phyloP scores from a whole-genome alignment of 2,888 invertebrate genomes.

The Gibbula magus region DNA sequence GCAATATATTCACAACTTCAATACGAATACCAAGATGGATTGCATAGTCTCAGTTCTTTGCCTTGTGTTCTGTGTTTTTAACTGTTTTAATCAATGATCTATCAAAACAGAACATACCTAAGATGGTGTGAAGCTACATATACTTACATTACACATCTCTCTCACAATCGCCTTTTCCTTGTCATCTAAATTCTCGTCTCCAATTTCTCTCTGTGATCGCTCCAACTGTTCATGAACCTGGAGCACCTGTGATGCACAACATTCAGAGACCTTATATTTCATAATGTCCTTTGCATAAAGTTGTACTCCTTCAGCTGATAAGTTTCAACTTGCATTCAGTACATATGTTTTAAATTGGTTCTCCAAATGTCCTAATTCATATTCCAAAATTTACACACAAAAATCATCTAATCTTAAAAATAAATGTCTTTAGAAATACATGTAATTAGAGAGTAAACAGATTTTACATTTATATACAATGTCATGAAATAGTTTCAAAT shows the following conservation, averaged over 20 bases:
- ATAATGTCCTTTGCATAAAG: too few relatives aligned
- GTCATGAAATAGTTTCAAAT: too few relatives aligned
- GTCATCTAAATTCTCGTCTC: conserved; percentile 76
- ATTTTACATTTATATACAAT: too few relatives aligned
- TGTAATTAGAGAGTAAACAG: too few relatives aligned
- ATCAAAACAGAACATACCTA: not conserved
- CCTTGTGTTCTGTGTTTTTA: not conserved
- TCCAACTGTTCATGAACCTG: conserved; percentile 92
- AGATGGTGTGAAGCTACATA: conserved; percentile 74
- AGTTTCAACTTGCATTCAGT: too few relatives aligned
- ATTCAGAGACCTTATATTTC: too few relatives aligned
- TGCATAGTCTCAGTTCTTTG: not conserved
- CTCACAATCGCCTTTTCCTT: conserved; percentile 93
- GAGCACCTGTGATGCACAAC: conserved; percentile 77
- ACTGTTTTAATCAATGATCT: not conserved
- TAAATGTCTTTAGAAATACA: too few relatives aligned
- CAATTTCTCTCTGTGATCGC: conserved; percentile 61
- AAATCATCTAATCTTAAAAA: too few relatives aligned
- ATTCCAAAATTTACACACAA: too few relatives aligned
- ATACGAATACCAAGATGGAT: not conserved
- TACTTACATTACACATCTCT: conserved; percentile 93
- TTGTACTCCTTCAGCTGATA: too few relatives aligned
- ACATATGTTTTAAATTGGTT: too few relatives aligned
- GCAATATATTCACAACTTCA: not conserved
- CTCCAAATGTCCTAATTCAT: too few relatives aligned